phyloP scores from a whole-genome alignment of 1,140 invertebrate species.

The Atta texana region DNA sequence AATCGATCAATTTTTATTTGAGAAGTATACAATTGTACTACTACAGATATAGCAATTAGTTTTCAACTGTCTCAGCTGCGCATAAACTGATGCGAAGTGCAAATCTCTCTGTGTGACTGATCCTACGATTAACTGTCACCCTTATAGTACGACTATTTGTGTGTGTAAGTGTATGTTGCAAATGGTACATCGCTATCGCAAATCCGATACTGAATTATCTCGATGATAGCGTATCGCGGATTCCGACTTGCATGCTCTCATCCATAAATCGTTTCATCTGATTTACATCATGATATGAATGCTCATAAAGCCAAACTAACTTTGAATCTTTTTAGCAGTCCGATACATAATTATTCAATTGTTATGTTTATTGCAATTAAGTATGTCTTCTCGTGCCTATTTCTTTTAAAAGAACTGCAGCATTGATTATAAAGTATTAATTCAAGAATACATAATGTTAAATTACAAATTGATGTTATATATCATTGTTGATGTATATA shows the following conservation, averaged over 20 bases:
- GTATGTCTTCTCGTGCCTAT: too few species aligned
- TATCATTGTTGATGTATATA: not conserved
- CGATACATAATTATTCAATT: not conserved
- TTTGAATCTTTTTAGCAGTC: not conserved
- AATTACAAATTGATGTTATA: not conserved
- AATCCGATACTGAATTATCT: constrained; percentile 56
- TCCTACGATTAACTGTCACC: constrained; percentile 49
- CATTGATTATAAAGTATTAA: not conserved
- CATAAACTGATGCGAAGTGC: constrained; percentile 28
- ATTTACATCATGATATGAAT: not conserved
- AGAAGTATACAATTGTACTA: not conserved
- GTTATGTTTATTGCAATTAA: not conserved
- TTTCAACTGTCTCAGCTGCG: constrained; percentile 36
- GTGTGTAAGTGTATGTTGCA: constrained; percentile 24
- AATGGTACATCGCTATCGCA: constrained; percentile 37
- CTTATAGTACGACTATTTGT: constrained; percentile 40
- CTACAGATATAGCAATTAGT: not conserved
- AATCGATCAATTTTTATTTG: not conserved
- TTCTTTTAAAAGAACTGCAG: not conserved
- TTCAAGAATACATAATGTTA: not conserved
- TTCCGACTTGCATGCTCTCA: not conserved
- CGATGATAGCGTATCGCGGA: constrained; percentile 8
- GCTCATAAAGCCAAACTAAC: constrained; percentile 15
- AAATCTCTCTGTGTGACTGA: constrained; percentile 52
- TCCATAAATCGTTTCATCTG: constrained; percentile 29